A percentile compares a stretch with the other conserved stretches of the same genome.
These are phyloP conservation scores for Drosophila murphyi DNA, from an alignment of 1,140 invertebrate species.

Conservation along the genomic window DNA sequence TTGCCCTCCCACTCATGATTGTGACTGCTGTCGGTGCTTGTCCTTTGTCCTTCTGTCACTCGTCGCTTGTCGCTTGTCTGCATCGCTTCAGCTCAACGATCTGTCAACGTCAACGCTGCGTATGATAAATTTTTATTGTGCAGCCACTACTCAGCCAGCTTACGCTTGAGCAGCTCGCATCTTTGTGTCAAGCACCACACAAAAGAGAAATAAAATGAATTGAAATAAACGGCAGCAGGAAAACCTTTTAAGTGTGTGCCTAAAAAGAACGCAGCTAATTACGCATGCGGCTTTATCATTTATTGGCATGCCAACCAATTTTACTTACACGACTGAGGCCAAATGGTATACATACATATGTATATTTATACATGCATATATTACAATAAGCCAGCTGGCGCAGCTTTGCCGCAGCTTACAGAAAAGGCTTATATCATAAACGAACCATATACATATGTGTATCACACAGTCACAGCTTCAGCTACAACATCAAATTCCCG, in stretches of 20 bases:
- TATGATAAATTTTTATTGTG: constrained; percentile 80
- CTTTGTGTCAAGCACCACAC: constrained; percentile 15
- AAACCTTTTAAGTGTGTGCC: constrained; percentile 7
- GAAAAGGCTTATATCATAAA: constrained; percentile 17
- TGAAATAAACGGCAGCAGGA: constrained; percentile 10
- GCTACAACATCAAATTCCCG: neutral
- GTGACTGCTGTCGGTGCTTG: constrained; percentile 43
- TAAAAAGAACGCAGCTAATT: constrained; percentile 36
- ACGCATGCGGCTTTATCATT: constrained; percentile 46
- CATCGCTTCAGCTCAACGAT: constrained; percentile 60
- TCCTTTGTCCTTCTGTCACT: constrained; percentile 21
- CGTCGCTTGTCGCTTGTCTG: constrained; percentile 37
- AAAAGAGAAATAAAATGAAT: constrained; percentile 18
- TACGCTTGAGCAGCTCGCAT: constrained; percentile 28
- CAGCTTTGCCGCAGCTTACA: constrained; percentile 32
- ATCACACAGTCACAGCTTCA: neutral
- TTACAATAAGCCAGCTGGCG: neutral
- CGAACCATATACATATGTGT: constrained; percentile 10
- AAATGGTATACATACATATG: neutral
- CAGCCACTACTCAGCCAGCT: constrained; percentile 28
- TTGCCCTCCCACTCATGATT: neutral
- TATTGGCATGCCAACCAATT: constrained; percentile 36
- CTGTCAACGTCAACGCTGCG: constrained; percentile 81
- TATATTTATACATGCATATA: constrained; percentile 3
- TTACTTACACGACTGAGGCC: neutral